A percentile compares a stretch with the other conserved stretches of the same genome.
phyloP scores from a whole-genome alignment of 1,140 invertebrate species.

The Muscidifurax raptorellus region DNA sequence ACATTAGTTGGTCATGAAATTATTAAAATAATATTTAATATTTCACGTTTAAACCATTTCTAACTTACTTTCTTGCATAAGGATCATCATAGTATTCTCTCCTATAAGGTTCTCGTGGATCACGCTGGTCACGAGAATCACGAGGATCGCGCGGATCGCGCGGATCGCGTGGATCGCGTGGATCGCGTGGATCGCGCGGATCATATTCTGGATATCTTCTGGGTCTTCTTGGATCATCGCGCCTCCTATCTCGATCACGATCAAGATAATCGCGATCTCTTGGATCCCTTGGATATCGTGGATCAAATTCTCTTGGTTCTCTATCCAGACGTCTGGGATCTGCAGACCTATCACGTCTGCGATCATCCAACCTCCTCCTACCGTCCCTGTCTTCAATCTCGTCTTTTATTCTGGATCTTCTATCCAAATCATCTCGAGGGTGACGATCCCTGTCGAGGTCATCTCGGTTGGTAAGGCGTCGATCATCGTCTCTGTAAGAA shows the following conservation, averaged over 20 bases:
- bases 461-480: constrained; percentile 67
- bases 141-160: constrained; percentile 62
- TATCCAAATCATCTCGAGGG: constrained; percentile 64
- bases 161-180: constrained; percentile 46
- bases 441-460: constrained; percentile 69
- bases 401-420: constrained; percentile 69
- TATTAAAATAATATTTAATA: background rate
- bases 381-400: constrained; percentile 72
- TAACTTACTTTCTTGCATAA: constrained; percentile 67
- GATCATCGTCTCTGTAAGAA: constrained; percentile 68
- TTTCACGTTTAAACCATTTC: background rate
- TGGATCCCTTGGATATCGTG: constrained; percentile 60
- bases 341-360: constrained; percentile 62
- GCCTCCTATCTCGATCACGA: constrained; percentile 67
- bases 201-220: constrained; percentile 71
- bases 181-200: constrained; percentile 58
- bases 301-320: constrained; percentile 66
- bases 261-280: constrained; percentile 66
- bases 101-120: constrained; percentile 57
- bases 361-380: constrained; percentile 66
- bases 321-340: constrained; percentile 64
- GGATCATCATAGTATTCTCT: constrained; percentile 74
- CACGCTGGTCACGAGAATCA: constrained; percentile 54
- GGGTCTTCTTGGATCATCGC: constrained; percentile 64
- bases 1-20: background rate